Percentiles rank a stretch among this genome's conserved stretches.
Evolutionary conservation across 2,113 vertebrate species (phyloP).

Genomic region (Otis tarda): DNA sequence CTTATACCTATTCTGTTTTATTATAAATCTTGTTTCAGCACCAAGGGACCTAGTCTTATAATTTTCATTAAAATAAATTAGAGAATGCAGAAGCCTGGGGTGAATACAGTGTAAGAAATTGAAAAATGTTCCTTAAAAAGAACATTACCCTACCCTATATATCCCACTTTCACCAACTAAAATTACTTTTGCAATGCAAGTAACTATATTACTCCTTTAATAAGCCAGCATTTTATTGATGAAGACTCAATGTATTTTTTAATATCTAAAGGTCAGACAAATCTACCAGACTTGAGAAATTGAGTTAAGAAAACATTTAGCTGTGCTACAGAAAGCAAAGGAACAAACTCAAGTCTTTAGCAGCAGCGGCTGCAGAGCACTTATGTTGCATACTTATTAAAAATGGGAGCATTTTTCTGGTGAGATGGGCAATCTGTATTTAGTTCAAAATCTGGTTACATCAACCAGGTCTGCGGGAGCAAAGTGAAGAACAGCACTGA

Average conservation of each 20-base stretch:
- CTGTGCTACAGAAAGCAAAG: slow-evolving; percentile 32
- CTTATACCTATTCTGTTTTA: slow-evolving; percentile 78
- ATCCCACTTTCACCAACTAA: slow-evolving; percentile 40
- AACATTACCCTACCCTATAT: slow-evolving; percentile 5
- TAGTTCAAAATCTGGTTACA: background rate
- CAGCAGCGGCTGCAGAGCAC: background rate
- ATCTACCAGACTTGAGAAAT: slow-evolving; percentile 26
- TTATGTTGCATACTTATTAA: background rate
- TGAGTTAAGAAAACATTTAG: slow-evolving; percentile 46
- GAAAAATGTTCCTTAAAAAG: slow-evolving; percentile 48
- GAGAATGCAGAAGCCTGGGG: slow-evolving; percentile 63
- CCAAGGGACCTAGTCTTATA: slow-evolving; percentile 63
- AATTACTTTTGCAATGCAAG: slow-evolving; percentile 52
- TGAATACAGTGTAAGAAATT: slow-evolving; percentile 52
- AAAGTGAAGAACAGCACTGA: background rate
- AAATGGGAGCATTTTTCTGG: background rate
- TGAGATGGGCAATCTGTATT: background rate
- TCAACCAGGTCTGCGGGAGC: background rate
- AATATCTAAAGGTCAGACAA: slow-evolving; percentile 49
- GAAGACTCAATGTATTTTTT: slow-evolving; percentile 4
- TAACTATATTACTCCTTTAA: slow-evolving; percentile 50
- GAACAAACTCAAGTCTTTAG: slow-evolving; percentile 21
- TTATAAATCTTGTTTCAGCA: slow-evolving; percentile 75
- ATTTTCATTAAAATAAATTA: slow-evolving; percentile 75
- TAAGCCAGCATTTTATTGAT: slow-evolving; percentile 37